Percentiles rank a stretch among this genome's conserved stretches.
phyloP scores from a whole-genome alignment of 2,113 vertebrate species.

The Lampris megalopsis region DNA sequence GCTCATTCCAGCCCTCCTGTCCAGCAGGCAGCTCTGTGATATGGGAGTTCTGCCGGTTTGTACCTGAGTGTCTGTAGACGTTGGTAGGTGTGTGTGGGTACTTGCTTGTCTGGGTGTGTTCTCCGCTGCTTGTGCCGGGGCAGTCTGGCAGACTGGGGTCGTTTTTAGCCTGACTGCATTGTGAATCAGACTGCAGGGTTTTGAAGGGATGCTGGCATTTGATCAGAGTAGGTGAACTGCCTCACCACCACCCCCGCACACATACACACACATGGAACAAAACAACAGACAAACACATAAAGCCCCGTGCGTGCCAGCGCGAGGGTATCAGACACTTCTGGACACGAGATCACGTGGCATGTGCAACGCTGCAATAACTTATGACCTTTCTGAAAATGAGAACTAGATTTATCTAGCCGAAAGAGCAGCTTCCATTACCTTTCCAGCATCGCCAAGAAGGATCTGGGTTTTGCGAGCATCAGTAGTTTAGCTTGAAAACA shows the following conservation, averaged over 20 bases:
- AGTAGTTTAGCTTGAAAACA: slow-evolving; percentile 21
- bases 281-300: too few relatives aligned
- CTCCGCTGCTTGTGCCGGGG: not conserved
- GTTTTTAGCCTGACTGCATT: slow-evolving; percentile 13
- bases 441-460: not conserved
- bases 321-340: too few relatives aligned
- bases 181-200: slow-evolving; percentile 30
- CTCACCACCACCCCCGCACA: slow-evolving; percentile 6
- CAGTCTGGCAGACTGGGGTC: slow-evolving; percentile 22
- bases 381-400: slow-evolving; percentile 31
- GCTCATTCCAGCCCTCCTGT: too few relatives aligned
- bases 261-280: not conserved
- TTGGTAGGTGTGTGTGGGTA: not conserved
- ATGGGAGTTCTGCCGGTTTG: too few relatives aligned
- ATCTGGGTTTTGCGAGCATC: not conserved
- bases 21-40: too few relatives aligned
- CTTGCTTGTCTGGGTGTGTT: not conserved
- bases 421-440: slow-evolving; percentile 48
- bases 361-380: not conserved
- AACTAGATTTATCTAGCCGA: slow-evolving; percentile 47
- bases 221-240: slow-evolving; percentile 45
- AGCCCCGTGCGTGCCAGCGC: too few relatives aligned
- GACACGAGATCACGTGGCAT: too few relatives aligned
- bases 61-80: too few relatives aligned
- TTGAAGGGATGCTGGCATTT: slow-evolving; percentile 23